Evolutionary conservation across 37 sponge, comb jelly and placozoan genomes (phyloP).

Genomic region (Chondrosia reniformis): DNA sequence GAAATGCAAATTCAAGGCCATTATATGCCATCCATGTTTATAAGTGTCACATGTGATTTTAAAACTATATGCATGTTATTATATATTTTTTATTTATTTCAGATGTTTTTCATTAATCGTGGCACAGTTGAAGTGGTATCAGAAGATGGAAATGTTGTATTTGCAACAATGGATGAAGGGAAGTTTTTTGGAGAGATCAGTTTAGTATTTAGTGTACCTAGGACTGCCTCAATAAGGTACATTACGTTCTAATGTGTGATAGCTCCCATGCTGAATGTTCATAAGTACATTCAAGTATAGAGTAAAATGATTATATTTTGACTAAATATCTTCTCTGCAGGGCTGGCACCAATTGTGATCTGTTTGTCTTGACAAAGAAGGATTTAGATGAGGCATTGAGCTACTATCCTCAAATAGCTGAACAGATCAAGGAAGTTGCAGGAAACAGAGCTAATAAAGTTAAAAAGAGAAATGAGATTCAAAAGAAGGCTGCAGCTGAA

Average conservation of each 20-base stretch:
- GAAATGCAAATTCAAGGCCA: too few relatives aligned
- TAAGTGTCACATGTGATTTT: background rate
- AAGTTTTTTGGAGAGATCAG: constrained; percentile 84
- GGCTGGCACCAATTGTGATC: constrained; percentile 70
- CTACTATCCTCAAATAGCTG: constrained; percentile 61
- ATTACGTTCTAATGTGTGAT: background rate
- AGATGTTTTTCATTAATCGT: constrained; percentile 75
- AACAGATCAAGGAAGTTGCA: constrained; percentile 69
- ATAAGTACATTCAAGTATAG: background rate
- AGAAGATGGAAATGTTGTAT: constrained; percentile 64
- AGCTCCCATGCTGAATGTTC: background rate
- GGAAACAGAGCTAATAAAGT: constrained; percentile 45
- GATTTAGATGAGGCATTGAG: constrained; percentile 61
- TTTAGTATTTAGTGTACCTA: constrained; percentile 46
- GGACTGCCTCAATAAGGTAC: constrained; percentile 66
- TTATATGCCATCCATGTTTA: too few relatives aligned
- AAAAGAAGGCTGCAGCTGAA: constrained; percentile 29
- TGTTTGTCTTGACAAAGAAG: constrained; percentile 67
- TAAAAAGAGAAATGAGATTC: constrained; percentile 42
- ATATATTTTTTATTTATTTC: background rate
- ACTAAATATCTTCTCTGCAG: constrained; percentile 11
- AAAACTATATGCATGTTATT: background rate
- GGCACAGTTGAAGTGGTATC: constrained; percentile 74
- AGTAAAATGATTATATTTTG: background rate
- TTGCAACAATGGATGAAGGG: constrained; percentile 62